Evolutionary conservation across 1,140 invertebrate species (phyloP), one percentile per base, ranked within the genome.

Genomic region (Holotrichia oblita): DNA sequence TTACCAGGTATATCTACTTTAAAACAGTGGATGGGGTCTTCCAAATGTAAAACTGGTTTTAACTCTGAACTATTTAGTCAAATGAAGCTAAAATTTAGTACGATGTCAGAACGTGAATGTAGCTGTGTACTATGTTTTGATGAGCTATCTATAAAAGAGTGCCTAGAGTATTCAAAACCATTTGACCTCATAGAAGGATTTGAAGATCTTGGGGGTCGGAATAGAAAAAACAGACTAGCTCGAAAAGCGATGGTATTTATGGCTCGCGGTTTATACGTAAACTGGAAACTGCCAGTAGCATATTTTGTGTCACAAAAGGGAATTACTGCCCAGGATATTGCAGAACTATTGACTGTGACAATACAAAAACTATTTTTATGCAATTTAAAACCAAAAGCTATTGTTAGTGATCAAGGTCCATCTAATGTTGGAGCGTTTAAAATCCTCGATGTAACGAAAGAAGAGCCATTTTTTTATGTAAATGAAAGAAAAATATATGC

Each of bases 171-270:
- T 76, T 73, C 64, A n/a, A 75, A 76, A 24, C 61, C 44, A 69
- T 22, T 80, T 2, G 79, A 81, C 40, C 9, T 81, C n/a, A 80
- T 81, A 69, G 78, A 80, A 73, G 77, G 76, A 4, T 81, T 78
- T 76, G 78, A 80, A 73, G 76, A 81, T 34, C 72, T 78, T 81
- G 34, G 80, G 80, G 10, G 7, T 14, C 17, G 41, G 79, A 44
- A 72, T 76, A 41, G 27, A 76, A 24, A 55, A 40, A 27, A 34
- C 17, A 75, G 76, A 17, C 9, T 73, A 64, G 79, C 69, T 17
- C 79, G 34, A 10, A 27, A 81, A 74, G 79, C 76, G 44, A 40
- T 80, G 27, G 80, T 81, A 17, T 81, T 81, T 44, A 77, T 77
- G 34, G 22, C 74, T 8, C 8, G 78, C 34, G 80, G 78, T 6